Evolutionary conservation across 2,888 invertebrate species (phyloP).

Genomic region (Acronicta psi): DNA sequence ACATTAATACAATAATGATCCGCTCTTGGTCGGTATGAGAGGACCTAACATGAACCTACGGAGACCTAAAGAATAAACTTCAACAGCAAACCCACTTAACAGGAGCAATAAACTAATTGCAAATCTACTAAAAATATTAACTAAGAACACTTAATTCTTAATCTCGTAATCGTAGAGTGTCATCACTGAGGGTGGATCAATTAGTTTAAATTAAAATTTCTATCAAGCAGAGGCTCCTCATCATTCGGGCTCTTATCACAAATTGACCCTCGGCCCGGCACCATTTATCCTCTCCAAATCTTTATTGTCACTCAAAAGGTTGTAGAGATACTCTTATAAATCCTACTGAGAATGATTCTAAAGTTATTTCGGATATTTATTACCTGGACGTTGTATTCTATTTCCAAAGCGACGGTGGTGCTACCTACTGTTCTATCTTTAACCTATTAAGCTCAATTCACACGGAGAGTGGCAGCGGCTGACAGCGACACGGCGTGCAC

Average conservation of each 20-base stretch:
- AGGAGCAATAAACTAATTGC: background rate
- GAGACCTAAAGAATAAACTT: background rate
- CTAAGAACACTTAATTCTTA: background rate
- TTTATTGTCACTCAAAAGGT: slow-evolving; percentile 45
- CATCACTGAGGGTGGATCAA: slow-evolving; percentile 21
- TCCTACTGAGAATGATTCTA: slow-evolving; percentile 17
- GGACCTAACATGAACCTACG: no score
- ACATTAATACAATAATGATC: no score
- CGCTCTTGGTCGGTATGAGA: no score
- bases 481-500: no score
- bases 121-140: background rate
- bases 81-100: background rate
- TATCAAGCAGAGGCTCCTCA: slow-evolving; percentile 37
- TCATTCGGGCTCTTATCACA: slow-evolving; percentile 33
- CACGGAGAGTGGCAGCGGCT: no score
- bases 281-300: slow-evolving; percentile 41
- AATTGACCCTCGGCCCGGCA: slow-evolving; percentile 41
- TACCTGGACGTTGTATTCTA: background rate
- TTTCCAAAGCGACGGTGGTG: background rate
- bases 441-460: background rate
- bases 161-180: slow-evolving; percentile 17
- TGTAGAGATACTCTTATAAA: slow-evolving; percentile 29
- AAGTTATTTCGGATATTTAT: slow-evolving; percentile 28
- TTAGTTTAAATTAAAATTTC: slow-evolving; percentile 52
- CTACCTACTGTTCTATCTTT: background rate